Percentiles rank a stretch among this genome's conserved stretches.
These are phyloP conservation scores for Eupithecia centaureata DNA, from an alignment of 2,888 invertebrate species.

Conservation along the genomic window DNA sequence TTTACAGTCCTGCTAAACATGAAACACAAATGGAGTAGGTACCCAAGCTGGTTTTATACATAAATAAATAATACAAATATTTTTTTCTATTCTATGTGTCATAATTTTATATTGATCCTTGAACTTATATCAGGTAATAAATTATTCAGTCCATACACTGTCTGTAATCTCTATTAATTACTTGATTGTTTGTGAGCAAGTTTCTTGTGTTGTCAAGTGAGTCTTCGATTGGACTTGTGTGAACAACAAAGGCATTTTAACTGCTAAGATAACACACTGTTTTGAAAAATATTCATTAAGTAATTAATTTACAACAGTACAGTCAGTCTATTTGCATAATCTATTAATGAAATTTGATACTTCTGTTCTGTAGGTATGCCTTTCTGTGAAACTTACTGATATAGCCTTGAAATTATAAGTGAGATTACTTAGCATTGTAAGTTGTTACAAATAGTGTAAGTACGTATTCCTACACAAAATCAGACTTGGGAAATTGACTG, in stretches of 20 bases:
- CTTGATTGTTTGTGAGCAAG: not conserved
- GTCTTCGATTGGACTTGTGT: not conserved
- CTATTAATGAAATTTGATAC: not conserved
- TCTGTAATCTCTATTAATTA: not conserved
- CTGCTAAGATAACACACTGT: slow-evolving; percentile 1
- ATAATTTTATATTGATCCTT: not conserved
- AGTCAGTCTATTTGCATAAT: not conserved
- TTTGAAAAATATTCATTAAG: not conserved
- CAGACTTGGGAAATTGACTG: not conserved
- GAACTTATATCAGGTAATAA: not conserved
- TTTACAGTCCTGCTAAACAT: not conserved
- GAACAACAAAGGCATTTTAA: not conserved
- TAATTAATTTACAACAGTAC: not conserved
- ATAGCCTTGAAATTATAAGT: not conserved
- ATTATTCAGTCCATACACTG: not conserved
- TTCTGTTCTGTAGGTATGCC: not conserved
- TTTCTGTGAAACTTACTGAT: not conserved
- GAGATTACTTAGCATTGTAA: not conserved
- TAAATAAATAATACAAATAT: not conserved
- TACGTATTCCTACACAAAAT: not conserved
- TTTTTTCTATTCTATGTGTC: too few relatives aligned
- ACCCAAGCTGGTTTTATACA: not conserved
- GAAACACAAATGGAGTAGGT: not conserved
- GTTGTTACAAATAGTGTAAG: not conserved
- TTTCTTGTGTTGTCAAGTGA: not conserved